Percentiles rank a stretch among this genome's conserved stretches.
Conservation (phyloP, 2,888 invertebrate genomes). For the Dasypolia templi region DNA sequence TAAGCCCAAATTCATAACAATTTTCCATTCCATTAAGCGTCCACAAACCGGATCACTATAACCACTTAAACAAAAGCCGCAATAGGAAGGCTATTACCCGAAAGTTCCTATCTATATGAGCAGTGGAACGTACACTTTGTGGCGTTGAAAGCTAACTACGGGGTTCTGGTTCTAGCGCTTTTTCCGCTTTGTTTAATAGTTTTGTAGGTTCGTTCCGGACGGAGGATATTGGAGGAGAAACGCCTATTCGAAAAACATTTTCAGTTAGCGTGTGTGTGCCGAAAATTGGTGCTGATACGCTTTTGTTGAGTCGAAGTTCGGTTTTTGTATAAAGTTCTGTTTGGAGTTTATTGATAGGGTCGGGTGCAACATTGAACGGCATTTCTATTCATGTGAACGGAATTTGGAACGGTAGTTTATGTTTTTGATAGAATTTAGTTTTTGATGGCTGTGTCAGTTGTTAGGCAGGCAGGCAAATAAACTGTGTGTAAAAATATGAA, state of each 20-base stretch:
- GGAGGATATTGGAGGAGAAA: slow-evolving; percentile 45
- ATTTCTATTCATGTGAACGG: not conserved
- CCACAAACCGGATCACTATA: slow-evolving; percentile 51
- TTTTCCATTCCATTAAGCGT: slow-evolving; percentile 61
- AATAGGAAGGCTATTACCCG: slow-evolving; percentile 49
- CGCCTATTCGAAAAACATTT: slow-evolving; percentile 54
- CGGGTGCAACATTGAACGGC: not conserved
- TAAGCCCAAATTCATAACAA: slow-evolving; percentile 58
- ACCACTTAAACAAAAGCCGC: slow-evolving; percentile 62
- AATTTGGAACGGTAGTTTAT: not conserved
- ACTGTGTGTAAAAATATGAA: not conserved
- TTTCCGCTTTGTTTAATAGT: slow-evolving; percentile 65
- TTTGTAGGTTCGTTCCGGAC: slow-evolving; percentile 57
- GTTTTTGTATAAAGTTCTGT: slow-evolving; percentile 21
- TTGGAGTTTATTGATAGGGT: slow-evolving; percentile 25
- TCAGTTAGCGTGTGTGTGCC: slow-evolving; percentile 14
- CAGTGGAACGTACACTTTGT: slow-evolving; percentile 56
- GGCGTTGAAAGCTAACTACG: slow-evolving; percentile 57
- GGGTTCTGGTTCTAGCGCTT: slow-evolving; percentile 42
- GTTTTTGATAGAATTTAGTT: not conserved
- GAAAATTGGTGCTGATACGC: slow-evolving; percentile 28
- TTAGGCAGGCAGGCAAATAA: not conserved
- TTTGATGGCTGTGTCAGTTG: not conserved
- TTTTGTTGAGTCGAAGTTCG: slow-evolving; percentile 18
- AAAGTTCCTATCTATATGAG: slow-evolving; percentile 57